phyloP scores from a whole-genome alignment of 2,888 invertebrate genomes.

The Helobdella robusta region DNA sequence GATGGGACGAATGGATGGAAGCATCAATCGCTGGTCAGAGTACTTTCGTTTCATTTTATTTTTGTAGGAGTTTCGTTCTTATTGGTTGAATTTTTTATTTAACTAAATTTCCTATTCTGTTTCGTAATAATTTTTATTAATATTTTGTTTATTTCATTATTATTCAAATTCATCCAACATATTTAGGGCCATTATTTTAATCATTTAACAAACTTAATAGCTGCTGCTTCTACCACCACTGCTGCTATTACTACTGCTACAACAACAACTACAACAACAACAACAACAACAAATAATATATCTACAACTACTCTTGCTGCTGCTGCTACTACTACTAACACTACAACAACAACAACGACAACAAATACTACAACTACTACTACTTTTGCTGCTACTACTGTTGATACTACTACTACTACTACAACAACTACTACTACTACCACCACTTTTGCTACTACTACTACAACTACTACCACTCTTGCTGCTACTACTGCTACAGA shows the following conservation, averaged over 20 bases:
- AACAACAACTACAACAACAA: not conserved
- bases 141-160: no score
- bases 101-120: no score
- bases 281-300: slow-evolving; percentile 8
- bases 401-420: not conserved
- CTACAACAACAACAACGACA: not conserved
- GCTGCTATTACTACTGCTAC: not conserved
- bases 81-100: no score
- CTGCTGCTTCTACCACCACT: not conserved
- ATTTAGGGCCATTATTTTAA: no score
- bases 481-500: not conserved
- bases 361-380: not conserved
- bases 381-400: not conserved
- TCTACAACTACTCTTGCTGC: not conserved
- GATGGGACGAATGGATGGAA: no score
- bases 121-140: no score
- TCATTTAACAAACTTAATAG: not conserved
- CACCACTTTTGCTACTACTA: not conserved
- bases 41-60: no score
- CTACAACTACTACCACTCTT: not conserved
- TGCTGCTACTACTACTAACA: slow-evolving; percentile 7
- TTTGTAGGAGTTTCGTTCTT: no score
- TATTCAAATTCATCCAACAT: no score
- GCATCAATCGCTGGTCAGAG: no score
- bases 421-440: not conserved